Conservation (phyloP, 2,888 invertebrate species). For the Cepaea hortensis region DNA sequence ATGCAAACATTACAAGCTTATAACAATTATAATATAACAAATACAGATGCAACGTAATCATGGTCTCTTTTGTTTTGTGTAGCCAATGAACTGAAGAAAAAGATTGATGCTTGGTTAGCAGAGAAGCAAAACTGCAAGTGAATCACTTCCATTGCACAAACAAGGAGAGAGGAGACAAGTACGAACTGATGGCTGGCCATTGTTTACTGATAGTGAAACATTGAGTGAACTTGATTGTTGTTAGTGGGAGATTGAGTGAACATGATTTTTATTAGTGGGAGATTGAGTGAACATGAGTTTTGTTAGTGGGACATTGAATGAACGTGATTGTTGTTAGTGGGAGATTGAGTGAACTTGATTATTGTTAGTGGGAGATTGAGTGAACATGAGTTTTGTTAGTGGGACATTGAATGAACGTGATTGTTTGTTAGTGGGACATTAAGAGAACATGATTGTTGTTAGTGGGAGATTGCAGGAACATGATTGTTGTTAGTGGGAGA, state of each 20-base stretch:
- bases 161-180: background rate
- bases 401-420: background rate
- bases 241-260: background rate
- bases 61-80: slow-evolving; percentile 73
- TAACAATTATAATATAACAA: background rate
- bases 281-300: background rate
- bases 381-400: background rate
- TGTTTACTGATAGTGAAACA: too few species aligned
- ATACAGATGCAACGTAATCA: background rate
- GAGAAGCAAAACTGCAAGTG: slow-evolving; percentile 79
- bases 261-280: background rate
- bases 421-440: too few species aligned
- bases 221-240: background rate
- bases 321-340: background rate
- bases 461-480: background rate
- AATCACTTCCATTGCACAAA: background rate
- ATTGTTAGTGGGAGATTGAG: too few species aligned
- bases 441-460: background rate
- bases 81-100: slow-evolving; percentile 89
- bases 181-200: background rate
- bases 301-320: background rate
- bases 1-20: background rate
- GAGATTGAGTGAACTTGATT: background rate
- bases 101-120: slow-evolving; percentile 90
- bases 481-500: background rate